phyloP scores from a whole-genome alignment of 2,113 vertebrate genomes.

The Furnarius figulus region DNA sequence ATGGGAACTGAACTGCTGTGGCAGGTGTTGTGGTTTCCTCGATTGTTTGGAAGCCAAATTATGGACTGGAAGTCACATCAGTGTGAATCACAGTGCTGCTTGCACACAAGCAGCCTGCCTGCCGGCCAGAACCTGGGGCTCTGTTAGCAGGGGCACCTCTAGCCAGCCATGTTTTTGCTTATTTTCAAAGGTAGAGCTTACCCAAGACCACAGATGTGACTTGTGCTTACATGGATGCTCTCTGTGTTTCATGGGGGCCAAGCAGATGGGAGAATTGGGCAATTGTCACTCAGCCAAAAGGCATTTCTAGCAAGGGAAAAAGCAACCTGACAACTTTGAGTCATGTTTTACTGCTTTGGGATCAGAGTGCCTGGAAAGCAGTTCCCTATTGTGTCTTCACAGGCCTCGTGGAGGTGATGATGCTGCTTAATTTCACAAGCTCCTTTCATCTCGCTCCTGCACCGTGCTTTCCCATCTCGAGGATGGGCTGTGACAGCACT shows the following conservation, averaged over 20 bases:
- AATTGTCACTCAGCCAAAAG: not conserved
- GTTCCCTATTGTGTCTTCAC: slow-evolving; percentile 24
- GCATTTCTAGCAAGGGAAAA: not conserved
- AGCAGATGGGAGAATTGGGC: not conserved
- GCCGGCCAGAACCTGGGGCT: not conserved
- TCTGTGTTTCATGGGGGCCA: not conserved
- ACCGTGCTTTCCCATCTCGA: not conserved
- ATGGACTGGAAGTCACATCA: not conserved
- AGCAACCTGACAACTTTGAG: slow-evolving; percentile 25
- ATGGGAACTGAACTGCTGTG: not conserved
- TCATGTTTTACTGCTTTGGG: slow-evolving; percentile 42
- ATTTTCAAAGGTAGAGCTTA: not conserved
- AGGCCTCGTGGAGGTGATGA: slow-evolving; percentile 17
- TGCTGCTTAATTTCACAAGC: slow-evolving; percentile 41
- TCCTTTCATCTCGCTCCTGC: slow-evolving; percentile 48
- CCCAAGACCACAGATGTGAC: not conserved
- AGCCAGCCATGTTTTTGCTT: not conserved
- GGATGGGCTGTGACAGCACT: slow-evolving; percentile 46
- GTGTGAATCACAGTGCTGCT: not conserved
- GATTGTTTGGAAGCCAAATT: not conserved
- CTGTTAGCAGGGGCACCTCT: not conserved
- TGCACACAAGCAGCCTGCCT: not conserved
- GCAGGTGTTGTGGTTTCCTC: not conserved
- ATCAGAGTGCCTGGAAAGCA: slow-evolving; percentile 52
- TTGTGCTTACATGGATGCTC: not conserved